These are phyloP conservation scores for Apostichopus japonicus DNA, from an alignment of 35 echinoderm and acorn worm species.

Conservation along the genomic window DNA sequence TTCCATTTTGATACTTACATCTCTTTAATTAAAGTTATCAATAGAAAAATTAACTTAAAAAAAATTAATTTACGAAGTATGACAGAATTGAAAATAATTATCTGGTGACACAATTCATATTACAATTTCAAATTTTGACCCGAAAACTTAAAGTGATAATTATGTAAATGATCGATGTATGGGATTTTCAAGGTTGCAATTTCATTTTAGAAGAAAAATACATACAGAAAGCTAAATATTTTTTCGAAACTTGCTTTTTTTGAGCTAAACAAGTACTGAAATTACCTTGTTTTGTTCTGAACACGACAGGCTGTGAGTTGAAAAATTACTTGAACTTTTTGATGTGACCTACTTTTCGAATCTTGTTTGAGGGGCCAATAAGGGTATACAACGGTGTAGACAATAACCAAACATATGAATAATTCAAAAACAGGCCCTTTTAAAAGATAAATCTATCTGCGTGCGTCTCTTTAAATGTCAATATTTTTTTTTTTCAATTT, in stretches of 20 bases:
- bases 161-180: background rate
- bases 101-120: background rate
- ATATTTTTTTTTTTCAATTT: no score
- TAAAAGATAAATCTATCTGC: no score
- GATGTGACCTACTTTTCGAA: background rate
- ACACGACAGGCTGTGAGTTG: background rate
- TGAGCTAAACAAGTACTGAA: no score
- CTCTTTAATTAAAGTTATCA: no score
- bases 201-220: background rate
- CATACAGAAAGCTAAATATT: background rate
- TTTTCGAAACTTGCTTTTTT: background rate
- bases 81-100: background rate
- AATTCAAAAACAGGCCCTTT: no score
- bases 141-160: constrained; percentile 1
- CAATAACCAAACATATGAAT: no score
- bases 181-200: background rate
- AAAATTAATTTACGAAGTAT: no score
- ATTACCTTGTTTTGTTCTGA: no score
- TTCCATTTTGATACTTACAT: no score
- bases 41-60: no score
- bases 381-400: no score
- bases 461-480: no score
- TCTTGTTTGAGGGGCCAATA: background rate
- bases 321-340: background rate
- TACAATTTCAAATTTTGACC: background rate